These are phyloP conservation scores for Spizaetus ornatus DNA, from an alignment of 2,113 vertebrate genomes.

Conservation along the genomic window DNA sequence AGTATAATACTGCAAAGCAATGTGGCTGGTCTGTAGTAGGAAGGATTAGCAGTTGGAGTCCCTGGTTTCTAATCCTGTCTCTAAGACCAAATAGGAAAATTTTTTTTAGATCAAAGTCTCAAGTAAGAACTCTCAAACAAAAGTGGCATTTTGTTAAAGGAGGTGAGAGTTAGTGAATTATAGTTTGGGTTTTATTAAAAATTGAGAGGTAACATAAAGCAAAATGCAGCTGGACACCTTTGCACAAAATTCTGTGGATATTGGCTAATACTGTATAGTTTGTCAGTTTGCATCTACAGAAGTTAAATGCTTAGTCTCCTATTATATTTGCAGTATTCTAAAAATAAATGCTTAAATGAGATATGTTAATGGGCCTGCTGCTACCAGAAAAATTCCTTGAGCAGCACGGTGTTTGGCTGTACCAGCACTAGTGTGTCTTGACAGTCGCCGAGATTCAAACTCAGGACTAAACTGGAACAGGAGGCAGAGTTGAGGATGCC, in stretches of 20 bases:
- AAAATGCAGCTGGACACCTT: background rate
- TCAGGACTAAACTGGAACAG: background rate
- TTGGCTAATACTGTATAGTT: background rate
- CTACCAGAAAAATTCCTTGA: background rate
- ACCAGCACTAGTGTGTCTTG: background rate
- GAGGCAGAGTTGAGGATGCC: background rate
- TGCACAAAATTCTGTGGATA: background rate
- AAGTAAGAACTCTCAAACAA: background rate
- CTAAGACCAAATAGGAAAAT: background rate
- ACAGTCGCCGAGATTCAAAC: background rate
- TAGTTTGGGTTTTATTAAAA: background rate
- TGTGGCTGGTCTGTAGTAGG: background rate
- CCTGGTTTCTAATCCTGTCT: background rate
- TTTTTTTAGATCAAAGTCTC: background rate
- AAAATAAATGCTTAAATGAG: background rate
- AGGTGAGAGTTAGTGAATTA: background rate
- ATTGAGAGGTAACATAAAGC: background rate
- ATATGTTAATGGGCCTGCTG: background rate
- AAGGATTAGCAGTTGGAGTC: conserved; percentile 9
- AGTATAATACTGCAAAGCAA: background rate
- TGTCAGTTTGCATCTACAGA: background rate
- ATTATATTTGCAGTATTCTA: background rate
- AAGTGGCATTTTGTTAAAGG: background rate
- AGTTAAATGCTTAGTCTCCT: background rate
- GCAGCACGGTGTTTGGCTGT: background rate